These are phyloP conservation scores for Acrocyrtus sp. DNA, from an alignment of 2,888 invertebrate genomes.

Conservation along the genomic window DNA sequence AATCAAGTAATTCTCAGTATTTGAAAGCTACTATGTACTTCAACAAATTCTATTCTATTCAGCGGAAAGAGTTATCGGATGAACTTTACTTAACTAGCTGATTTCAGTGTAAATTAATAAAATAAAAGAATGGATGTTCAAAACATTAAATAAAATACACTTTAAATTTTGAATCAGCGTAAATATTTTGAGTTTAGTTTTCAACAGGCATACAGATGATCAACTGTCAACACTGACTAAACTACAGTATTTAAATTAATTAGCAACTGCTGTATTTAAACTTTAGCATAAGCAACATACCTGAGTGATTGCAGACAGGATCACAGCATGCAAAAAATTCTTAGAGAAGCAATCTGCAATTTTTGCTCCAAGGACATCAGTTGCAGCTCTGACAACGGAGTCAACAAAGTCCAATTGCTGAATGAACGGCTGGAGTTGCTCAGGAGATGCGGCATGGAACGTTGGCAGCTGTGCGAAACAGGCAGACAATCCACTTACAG, in stretches of 20 bases:
- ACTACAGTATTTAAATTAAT: no score
- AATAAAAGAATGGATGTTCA: no score
- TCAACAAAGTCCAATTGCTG: conserved; percentile 61
- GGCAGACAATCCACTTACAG: conserved; percentile 60
- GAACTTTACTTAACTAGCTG: no score
- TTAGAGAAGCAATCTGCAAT: conserved; percentile 60
- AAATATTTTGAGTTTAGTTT: neutral
- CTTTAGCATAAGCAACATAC: conserved; percentile 49
- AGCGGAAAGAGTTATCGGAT: no score
- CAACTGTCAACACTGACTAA: no score
- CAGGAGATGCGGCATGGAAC: conserved; percentile 45
- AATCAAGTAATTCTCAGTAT: no score
- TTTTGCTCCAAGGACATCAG: conserved; percentile 31
- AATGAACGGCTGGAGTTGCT: conserved; percentile 58
- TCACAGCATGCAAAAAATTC: conserved; percentile 59
- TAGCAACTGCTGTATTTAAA: no score
- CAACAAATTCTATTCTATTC: no score
- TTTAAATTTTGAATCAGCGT: neutral
- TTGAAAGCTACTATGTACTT: no score
- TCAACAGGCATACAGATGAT: no score
- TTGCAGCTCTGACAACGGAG: conserved; percentile 56
- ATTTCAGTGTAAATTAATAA: no score
- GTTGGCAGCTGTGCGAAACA: conserved; percentile 62
- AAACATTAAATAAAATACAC: no score
- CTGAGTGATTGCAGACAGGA: conserved; percentile 61